Base-by-base conservation (phyloP, 2,888 invertebrate species). In the Choristoneura rosaceana region DNA sequence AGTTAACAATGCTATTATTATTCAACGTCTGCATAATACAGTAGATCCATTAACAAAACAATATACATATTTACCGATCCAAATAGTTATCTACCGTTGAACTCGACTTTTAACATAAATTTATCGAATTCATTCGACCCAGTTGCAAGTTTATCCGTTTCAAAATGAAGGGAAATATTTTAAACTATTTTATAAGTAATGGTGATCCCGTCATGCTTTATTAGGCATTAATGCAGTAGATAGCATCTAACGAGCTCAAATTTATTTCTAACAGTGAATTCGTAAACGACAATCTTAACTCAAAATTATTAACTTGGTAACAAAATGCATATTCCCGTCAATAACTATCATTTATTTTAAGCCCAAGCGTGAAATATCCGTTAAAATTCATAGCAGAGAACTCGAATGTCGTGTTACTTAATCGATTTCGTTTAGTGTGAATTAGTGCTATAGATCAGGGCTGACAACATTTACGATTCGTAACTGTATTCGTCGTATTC, bases 181-280 rank as follows among this genome's bases (percentile, higher is more conserved):
- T 34, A 15, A 47, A 71, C 38, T 67, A 71, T 52, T 52, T 71
- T 15, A 41, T 63, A 67, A 67, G 43, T 55, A 12, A 55, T 47
- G 66, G 55, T 58, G 55, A 58, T 67, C 61, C 65, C 52, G 38
- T 8, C 7, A 2, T 50, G 15, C 4, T 38, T 34, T 17, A 66
- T 47, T 55, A 15, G 14, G 47, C 52, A 9, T 17, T 61, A 50
- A 67, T 47, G 41, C 38, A 62, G 45, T n/a, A 38, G 17, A 25
- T 62, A 52, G 58, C 55, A 9, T 55, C 25, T 8, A 68, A 63
- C 67, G 55, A 4, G 55, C 47, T 73, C 64, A 77, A 69, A 76
- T 70, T 70, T 50, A 70, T 59, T 67, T 69, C 52, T 81, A 82
- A 80, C 82, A 77, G 81, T 76, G 75, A 74, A 74, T 75, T 78